phyloP scores from a whole-genome alignment of 2,888 invertebrate species.

The Pyrrhia umbra region DNA sequence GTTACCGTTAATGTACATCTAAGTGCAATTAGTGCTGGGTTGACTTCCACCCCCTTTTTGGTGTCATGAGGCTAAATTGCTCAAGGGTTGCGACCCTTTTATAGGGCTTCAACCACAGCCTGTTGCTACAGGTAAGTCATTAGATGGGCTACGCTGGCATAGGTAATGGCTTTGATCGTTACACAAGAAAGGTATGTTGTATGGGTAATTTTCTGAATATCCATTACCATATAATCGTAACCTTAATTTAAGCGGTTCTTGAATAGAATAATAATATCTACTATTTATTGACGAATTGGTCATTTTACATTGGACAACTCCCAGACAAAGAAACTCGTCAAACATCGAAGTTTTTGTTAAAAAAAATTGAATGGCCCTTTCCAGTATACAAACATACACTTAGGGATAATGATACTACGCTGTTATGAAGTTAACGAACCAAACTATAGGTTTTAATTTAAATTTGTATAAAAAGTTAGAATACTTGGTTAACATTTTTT shows the following conservation, averaged over 20 bases:
- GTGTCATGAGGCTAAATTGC: conserved; percentile 40
- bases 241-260: not conserved
- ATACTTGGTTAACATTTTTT: too few relatives aligned
- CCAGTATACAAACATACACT: too few relatives aligned
- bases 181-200: not conserved
- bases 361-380: too few relatives aligned
- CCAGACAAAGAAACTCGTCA: too few relatives aligned
- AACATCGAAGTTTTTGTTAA: too few relatives aligned
- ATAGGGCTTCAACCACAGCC: conserved; percentile 34
- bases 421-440: too few relatives aligned
- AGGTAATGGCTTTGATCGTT: conserved; percentile 31
- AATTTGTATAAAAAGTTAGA: too few relatives aligned
- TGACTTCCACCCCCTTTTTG: conserved; percentile 36
- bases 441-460: too few relatives aligned
- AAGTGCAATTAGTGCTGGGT: conserved; percentile 34
- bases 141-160: conserved; percentile 19
- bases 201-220: not conserved
- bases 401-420: too few relatives aligned
- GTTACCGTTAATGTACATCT: conserved; percentile 31
- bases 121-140: conserved; percentile 38
- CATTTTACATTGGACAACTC: too few relatives aligned
- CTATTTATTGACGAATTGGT: too few relatives aligned
- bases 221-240: not conserved
- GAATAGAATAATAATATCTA: too few relatives aligned
- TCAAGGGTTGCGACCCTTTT: conserved; percentile 45